Base-by-base conservation (phyloP, 2,888 invertebrate species). In the Linyphia triangularis region DNA sequence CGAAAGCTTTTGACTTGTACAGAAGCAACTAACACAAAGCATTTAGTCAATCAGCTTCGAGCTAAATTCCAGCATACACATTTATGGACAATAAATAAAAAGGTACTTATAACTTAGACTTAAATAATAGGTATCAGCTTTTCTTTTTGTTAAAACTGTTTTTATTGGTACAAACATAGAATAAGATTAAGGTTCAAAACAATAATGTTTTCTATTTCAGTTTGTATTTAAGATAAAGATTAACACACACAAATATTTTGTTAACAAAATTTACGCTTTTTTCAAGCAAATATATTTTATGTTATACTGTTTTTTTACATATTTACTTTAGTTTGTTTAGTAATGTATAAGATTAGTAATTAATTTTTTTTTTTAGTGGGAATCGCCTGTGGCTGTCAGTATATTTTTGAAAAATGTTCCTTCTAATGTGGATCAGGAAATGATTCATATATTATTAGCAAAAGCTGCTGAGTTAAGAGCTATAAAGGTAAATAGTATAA, bases 401-500 rank as follows among this genome's bases (percentile, higher is more conserved):
- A 79, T 89, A 28, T 89, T 89, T 59, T 79, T 89, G 24, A 89
- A 89, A 51, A 89, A 82, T 73, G 89, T 89, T 6, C 84, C 89
- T 3, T 59, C 61, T 28, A 75, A 67, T 79, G 84, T 89, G 16
- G 90, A 90, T 33, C 90, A 90, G 9, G 90, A 90, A 88, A 65
- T 83, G 67, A 90, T 90, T 61, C 90, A 90, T 70, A 89, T 91
- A 9, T 86, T 90, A 22, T 57, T 91, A 6, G 90, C 91, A 5
- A 91, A 91, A 82, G 90, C 91, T 26, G 89, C 86, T 69, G 90
- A 91, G 69, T 79, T 91, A 9, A 57, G 91, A 59, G 84, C 89
- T 4, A 84, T 89, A n/a, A 89, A 89, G 67, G 89, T 89, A 83
- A 6, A n/a, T n/a, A n/a, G n/a, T n/a, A n/a, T n/a, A n/a, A n/a